phyloP scores from a whole-genome alignment of 2,888 invertebrate species.

The Diarsia dahlii region DNA sequence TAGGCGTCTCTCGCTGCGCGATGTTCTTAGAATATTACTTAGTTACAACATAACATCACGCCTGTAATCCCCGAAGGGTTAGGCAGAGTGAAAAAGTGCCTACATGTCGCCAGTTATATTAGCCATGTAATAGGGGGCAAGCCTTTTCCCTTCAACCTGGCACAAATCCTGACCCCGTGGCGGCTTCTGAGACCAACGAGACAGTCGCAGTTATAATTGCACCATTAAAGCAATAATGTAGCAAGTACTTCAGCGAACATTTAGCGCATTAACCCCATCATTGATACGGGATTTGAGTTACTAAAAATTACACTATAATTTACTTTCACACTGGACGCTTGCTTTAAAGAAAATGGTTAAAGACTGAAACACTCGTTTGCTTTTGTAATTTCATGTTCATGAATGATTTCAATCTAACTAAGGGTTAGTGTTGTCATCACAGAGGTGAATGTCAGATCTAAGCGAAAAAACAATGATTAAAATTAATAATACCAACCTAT shows the following conservation, averaged over 20 bases:
- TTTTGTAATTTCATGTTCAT: neutral
- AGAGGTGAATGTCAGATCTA: neutral
- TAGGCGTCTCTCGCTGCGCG: no score
- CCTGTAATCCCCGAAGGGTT: no score
- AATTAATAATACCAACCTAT: no score
- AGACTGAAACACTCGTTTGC: neutral
- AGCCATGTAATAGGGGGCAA: no score
- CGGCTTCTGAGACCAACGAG: no score
- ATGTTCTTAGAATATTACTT: no score
- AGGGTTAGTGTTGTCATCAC: neutral
- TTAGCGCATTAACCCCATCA: neutral
- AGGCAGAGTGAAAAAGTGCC: no score
- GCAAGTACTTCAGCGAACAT: neutral
- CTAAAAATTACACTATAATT: no score
- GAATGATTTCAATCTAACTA: neutral
- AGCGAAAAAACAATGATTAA: slow-evolving; percentile 1
- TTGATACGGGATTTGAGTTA: neutral
- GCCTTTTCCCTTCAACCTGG: no score
- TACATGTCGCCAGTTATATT: no score
- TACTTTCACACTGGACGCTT: neutral
- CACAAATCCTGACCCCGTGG: no score
- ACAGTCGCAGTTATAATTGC: neutral
- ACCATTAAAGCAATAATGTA: neutral
- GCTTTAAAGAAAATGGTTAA: neutral
- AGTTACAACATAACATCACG: no score